These are phyloP conservation scores for Tinamus guttatus DNA, from an alignment of 2,113 vertebrate species.

Conservation along the genomic window DNA sequence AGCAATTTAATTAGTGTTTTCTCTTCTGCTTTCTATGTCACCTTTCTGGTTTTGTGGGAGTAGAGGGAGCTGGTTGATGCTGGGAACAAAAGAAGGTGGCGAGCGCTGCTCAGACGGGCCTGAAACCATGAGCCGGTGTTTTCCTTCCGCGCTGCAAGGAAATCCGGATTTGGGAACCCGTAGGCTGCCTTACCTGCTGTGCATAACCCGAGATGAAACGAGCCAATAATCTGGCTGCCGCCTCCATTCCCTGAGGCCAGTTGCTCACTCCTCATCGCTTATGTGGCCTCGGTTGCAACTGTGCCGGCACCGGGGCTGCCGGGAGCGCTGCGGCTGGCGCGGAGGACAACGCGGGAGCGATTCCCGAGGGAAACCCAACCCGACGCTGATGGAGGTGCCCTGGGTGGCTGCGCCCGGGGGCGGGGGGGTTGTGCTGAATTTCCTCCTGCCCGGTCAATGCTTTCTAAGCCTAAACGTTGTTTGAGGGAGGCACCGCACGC, in stretches of 20 bases:
- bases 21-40: neutral
- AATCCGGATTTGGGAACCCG: neutral
- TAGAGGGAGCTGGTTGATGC: neutral
- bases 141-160: neutral
- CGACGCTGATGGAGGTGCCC: neutral
- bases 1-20: neutral
- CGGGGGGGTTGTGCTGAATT: neutral
- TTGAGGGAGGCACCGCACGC: accelerated
- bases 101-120: neutral
- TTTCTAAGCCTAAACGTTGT: neutral
- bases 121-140: neutral
- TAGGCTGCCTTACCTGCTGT: neutral
- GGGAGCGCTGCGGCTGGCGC: accelerated
- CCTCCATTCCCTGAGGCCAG: conserved; percentile 15
- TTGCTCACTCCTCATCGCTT: conserved; percentile 11
- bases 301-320: neutral
- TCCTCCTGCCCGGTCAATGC: neutral
- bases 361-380: neutral
- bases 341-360: accelerated
- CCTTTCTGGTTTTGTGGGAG: neutral
- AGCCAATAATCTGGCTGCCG: neutral
- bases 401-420: accelerated
- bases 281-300: neutral
- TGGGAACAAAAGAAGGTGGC: neutral
- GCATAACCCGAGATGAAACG: neutral